Evolutionary conservation across 2,888 invertebrate species (phyloP).

Genomic region (Cabera pusaria): DNA sequence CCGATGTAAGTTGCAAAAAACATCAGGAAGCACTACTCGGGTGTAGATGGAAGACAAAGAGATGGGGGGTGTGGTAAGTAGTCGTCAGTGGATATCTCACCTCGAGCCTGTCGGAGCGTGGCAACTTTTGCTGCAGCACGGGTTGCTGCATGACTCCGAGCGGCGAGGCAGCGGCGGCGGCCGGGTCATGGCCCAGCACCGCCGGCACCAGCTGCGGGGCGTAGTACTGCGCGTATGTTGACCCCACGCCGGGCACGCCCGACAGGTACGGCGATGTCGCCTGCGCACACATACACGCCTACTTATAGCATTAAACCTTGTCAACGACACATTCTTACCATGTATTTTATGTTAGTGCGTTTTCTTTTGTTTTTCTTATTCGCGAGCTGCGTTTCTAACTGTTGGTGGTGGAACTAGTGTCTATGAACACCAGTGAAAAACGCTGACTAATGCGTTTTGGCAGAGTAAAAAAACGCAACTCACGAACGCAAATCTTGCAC

Average conservation of each 20-base stretch:
- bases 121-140: conserved; percentile 96
- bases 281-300: conserved; percentile 69
- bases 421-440: no score
- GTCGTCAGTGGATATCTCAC: conserved; percentile 83
- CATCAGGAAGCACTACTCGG: conserved; percentile 66
- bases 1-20: conserved; percentile 56
- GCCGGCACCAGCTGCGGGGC: conserved; percentile 95
- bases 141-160: conserved; percentile 94
- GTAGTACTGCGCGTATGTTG: conserved; percentile 96
- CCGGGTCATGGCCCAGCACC: conserved; percentile 94
- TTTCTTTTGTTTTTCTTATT: not conserved
- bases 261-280: conserved; percentile 96
- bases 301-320: conserved; percentile 20
- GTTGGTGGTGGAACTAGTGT: no score
- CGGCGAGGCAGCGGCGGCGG: conserved; percentile 89
- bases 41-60: conserved; percentile 36
- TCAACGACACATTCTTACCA: conserved; percentile 6
- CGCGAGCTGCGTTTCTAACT: conserved; percentile 8
- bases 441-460: no score
- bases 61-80: conserved; percentile 26
- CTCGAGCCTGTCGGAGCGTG: conserved; percentile 97
- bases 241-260: conserved; percentile 94
- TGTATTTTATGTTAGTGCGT: conserved; percentile 12
- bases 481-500: conserved; percentile 20
- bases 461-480: conserved; percentile 8